Evolutionary conservation across 1,140 invertebrate genomes (phyloP).

Genomic region (Trichogramma pretiosum): DNA sequence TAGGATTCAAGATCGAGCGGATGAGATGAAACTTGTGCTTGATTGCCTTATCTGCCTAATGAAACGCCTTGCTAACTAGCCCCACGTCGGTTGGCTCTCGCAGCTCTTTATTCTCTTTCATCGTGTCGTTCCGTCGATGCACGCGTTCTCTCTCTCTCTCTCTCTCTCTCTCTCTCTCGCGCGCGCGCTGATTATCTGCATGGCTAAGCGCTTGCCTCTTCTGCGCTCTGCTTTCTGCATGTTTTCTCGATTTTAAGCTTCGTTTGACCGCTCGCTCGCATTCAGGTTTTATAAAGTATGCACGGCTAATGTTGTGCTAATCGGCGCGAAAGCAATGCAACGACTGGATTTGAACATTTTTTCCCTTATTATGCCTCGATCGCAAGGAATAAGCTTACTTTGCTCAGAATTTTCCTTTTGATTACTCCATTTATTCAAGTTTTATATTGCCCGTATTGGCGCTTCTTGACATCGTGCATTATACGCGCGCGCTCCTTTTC

Average conservation of each 20-base stretch:
- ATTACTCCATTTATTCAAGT: too few species aligned
- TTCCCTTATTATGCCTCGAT: slow-evolving; percentile 5
- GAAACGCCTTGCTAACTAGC: slow-evolving; percentile 41
- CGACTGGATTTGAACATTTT: slow-evolving; percentile 13
- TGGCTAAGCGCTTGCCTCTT: too few species aligned
- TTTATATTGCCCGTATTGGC: too few species aligned
- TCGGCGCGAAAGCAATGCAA: slow-evolving; percentile 20
- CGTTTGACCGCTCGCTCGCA: background rate
- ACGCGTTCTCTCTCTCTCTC: too few species aligned
- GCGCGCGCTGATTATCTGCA: too few species aligned
- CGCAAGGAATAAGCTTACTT: too few species aligned
- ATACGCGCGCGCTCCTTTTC: too few species aligned
- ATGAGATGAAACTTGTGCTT: slow-evolving; percentile 23
- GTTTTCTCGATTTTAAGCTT: background rate
- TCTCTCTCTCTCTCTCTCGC: too few species aligned
- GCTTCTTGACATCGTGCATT: too few species aligned
- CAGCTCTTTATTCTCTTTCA: background rate
- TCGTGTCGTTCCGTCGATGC: background rate
- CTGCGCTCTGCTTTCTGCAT: too few species aligned
- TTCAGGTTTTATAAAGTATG: slow-evolving; percentile 27
- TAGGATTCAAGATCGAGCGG: slow-evolving; percentile 7
- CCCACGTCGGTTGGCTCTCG: slow-evolving; percentile 7
- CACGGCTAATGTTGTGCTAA: slow-evolving; percentile 29
- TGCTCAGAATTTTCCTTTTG: too few species aligned
- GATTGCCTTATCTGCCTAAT: slow-evolving; percentile 44